Evolutionary conservation across 2,797 vertebrate genomes (phyloP), one percentile per base, ranked within the genome.

Genomic region (Pipistrellus kuhlii): DNA sequence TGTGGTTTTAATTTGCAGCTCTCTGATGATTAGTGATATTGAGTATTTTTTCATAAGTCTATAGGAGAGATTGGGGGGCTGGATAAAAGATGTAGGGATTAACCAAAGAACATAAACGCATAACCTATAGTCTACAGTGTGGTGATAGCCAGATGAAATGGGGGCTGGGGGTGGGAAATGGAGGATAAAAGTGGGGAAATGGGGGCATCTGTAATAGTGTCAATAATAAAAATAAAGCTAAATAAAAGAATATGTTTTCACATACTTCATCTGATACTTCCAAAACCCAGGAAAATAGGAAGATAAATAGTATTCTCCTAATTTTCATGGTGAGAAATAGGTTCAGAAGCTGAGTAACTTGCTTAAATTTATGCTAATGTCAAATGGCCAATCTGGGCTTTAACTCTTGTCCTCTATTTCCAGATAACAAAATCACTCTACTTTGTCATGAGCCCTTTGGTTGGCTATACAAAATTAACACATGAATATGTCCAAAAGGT

Each of bases 221-320:
- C 64, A 68, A 68, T 4, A 68, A 68, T 68, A 68, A 68, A 68
- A 68, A 32, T 35, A 35, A 68, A 68, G 17, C 15, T 17, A 32
- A 68, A 18, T 17, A 35, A 35, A 95, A 88, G 30, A 97, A 80
- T 80, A 30, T 92, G n/a, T 76, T 92, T 88, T 93, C 12, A 91
- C 15, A 48, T 38, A 30, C 68, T 30, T 86, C 64, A 83, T 68
- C 53, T 76, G 55, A 77, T 91, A 95, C 81, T 91, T 83, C 30
- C 27, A 84, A 90, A 80, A 87, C 32, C 32, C 32, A 94, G 48
- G 48, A 96, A 96, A 95, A 93, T 2, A 88, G n/a, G 53, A 90
- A 90, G 20, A 80, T 64, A 93, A 93, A 75, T 35, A 91, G 32
- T 30, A 85, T 8, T 35, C 81, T 59, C 38, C 48, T 83, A 84